Percentiles rank a stretch among this genome's conserved stretches.
Evolutionary conservation across 23 tunicate genomes (phyloP).

Genomic region (Ascidia mentula): DNA sequence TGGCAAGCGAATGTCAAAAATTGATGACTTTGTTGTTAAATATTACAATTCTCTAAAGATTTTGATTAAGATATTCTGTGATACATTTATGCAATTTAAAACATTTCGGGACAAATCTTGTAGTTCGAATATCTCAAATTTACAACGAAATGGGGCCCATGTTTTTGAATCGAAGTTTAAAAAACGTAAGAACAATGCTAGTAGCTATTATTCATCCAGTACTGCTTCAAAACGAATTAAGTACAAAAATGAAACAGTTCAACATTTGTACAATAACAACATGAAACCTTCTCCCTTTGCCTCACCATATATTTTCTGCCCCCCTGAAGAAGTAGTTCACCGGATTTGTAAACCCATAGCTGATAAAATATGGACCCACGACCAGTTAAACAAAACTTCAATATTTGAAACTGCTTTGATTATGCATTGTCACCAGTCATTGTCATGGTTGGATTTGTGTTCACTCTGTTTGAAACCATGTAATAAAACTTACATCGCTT

Average conservation of each 20-base stretch:
- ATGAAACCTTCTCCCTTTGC: too few relatives aligned
- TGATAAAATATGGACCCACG: neutral
- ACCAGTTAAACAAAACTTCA: neutral
- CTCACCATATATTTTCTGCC: too few relatives aligned
- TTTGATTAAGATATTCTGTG: neutral
- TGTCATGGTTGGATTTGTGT: neutral
- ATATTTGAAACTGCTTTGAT: neutral
- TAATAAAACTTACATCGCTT: neutral
- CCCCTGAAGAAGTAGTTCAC: neutral
- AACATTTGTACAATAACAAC: too few relatives aligned
- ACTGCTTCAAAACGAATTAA: neutral
- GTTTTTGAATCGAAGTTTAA: constrained; percentile 1
- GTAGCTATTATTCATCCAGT: constrained; percentile 2
- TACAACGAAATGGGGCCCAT: too few relatives aligned
- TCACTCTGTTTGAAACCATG: neutral
- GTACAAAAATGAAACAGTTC: neutral
- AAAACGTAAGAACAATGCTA: neutral
- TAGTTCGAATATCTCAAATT: too few relatives aligned
- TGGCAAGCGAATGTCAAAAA: neutral
- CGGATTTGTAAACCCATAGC: neutral
- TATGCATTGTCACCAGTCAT: neutral
- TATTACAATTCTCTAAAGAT: neutral
- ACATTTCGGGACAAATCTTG: too few relatives aligned
- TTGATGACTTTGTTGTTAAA: neutral
- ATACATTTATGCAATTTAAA: neutral